Evolutionary conservation across 2,888 invertebrate genomes (phyloP), one percentile per base, ranked within the genome.

Genomic region (Iphiclides podalirius): DNA sequence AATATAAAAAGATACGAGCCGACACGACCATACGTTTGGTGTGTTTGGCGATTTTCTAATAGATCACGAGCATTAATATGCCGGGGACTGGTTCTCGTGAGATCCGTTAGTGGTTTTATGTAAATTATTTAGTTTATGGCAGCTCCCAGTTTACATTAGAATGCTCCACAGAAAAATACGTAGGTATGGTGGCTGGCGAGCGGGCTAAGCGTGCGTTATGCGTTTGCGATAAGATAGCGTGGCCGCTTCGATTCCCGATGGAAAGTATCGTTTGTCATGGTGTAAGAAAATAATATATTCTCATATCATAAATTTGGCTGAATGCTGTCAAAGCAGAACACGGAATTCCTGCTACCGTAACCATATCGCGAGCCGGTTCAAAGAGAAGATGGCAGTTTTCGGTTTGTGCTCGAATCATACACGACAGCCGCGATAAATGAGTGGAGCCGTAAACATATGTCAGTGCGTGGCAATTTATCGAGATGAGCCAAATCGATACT

Each of bases 21-120:
- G 70, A 71, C 72, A 67, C 68, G 69, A 66, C 70, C 64, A 61
- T 67, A 57, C 62, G 66, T 70, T 65, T 70, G 69, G 67, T 57
- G 53, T 63, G 60, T 66, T 51, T 69, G 79, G 76, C 79, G 83
- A 86, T 87, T 86, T 82, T 86, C 86, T 86, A 86, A 86, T 87
- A 87, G 82, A 87, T 86, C 87, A 88, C 86, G 60, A 65, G 67
- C 82, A 85, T 86, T 83, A 81, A 80, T 77, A 79, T 78, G 72
- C 75, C 66, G 55, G 61, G 63, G 79, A 88, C 88, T 73, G 79
- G 87, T 88, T 86, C 69, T 72, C 65, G 74, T 74, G 80, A 86
- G 86, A 85, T 84, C 87, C 87, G 87, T 87, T 88, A 87, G 80
- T 77, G 77, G 85, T 76, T 81, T 81, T 86, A 87, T 87, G 86